These are phyloP conservation scores for Leptinotarsa lineolata DNA, from an alignment of 1,140 invertebrate species.

Conservation along the genomic window DNA sequence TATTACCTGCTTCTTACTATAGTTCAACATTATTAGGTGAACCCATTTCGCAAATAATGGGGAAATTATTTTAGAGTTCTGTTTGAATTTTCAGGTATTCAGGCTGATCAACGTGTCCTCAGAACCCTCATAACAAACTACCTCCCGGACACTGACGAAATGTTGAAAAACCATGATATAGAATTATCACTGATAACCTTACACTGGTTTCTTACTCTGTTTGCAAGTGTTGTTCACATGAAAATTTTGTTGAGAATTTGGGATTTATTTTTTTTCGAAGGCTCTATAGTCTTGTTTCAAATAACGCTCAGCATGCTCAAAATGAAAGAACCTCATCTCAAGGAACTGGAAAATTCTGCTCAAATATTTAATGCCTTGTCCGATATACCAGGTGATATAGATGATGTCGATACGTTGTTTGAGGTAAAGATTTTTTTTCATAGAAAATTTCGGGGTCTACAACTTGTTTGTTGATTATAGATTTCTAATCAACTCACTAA, in stretches of 20 bases:
- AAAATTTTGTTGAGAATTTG: conserved; percentile 93
- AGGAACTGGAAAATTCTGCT: conserved; percentile 86
- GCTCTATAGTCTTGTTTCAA: conserved; percentile 95
- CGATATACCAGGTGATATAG: conserved; percentile 90
- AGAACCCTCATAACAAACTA: conserved; percentile 87
- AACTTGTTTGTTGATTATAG: conserved; percentile 46
- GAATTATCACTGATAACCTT: conserved; percentile 95
- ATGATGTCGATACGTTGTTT: conserved; percentile 83
- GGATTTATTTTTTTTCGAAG: conserved; percentile 96
- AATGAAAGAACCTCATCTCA: conserved; percentile 84
- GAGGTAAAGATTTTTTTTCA: conserved; percentile 58
- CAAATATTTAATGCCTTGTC: conserved; percentile 97
- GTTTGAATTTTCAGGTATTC: conserved; percentile 64
- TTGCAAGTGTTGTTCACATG: conserved; percentile 97
- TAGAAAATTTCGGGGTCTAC: too few relatives aligned
- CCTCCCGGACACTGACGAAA: conserved; percentile 86
- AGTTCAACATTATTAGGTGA: conserved; percentile 89
- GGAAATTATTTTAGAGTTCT: conserved; percentile 7
- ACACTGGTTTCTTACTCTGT: conserved; percentile 98
- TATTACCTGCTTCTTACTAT: conserved; percentile 96
- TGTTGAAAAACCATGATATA: conserved; percentile 91
- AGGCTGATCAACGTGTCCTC: conserved; percentile 93
- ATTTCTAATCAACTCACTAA: conserved; percentile 65
- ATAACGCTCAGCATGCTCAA: conserved; percentile 93
- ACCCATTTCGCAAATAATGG: not conserved